Evolutionary conservation across 2,113 vertebrate genomes (phyloP).

Genomic region (Microcebus tavaratra): DNA sequence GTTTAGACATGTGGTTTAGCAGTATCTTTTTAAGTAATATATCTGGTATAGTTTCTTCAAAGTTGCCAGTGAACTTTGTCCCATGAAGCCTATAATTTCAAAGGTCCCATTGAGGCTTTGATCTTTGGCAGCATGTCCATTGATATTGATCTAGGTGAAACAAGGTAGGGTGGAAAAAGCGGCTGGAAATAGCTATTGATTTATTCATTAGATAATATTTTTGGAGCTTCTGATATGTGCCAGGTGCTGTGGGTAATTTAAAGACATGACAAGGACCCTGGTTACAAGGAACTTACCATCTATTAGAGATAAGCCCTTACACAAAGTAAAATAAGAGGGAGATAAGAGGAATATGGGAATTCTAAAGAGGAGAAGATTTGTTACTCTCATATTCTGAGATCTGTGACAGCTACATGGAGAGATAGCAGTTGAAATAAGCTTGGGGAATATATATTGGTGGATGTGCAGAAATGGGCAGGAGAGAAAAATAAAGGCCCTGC

Average conservation of each 20-base stretch:
- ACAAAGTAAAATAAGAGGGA: neutral
- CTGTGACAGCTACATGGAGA: neutral
- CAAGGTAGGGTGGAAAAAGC: conserved; percentile 13
- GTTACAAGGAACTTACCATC: conserved; percentile 35
- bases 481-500: conserved; percentile 20
- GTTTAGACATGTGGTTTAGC: neutral
- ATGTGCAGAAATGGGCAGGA: neutral
- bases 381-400: neutral
- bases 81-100: conserved; percentile 23
- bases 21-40: conserved; percentile 33
- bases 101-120: conserved; percentile 26
- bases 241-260: neutral
- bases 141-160: conserved; percentile 39
- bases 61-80: conserved; percentile 40
- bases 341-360: neutral
- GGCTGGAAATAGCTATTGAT: conserved; percentile 55
- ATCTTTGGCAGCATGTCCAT: conserved; percentile 30
- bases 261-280: neutral
- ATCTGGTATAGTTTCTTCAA: neutral
- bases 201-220: conserved; percentile 52
- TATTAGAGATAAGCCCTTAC: neutral
- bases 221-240: conserved; percentile 23
- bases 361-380: neutral
- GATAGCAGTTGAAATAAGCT: neutral
- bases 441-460: neutral